Evolutionary conservation across 2,797 vertebrate genomes (phyloP).

Genomic region (Crotalus adamanteus): DNA sequence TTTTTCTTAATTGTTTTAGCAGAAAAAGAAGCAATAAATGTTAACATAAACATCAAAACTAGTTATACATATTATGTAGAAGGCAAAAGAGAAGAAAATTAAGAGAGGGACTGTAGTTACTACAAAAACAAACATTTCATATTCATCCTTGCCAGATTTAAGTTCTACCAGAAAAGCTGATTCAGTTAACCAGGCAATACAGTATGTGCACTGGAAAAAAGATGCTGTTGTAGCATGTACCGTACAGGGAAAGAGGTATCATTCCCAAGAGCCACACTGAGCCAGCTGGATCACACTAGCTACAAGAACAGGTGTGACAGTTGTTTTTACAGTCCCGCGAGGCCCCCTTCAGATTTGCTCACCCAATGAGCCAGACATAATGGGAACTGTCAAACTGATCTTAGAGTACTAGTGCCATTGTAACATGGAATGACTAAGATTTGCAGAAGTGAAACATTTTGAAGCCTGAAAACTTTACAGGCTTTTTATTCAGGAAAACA

Average conservation of each 20-base stretch:
- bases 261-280: background rate
- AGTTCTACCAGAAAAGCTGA: background rate
- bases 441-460: background rate
- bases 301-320: conserved; percentile 9
- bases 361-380: conserved; percentile 5
- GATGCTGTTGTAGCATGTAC: background rate
- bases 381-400: background rate
- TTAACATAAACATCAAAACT: conserved; percentile 19
- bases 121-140: conserved; percentile 26
- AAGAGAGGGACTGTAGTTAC: conserved; percentile 46
- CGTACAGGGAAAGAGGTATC: background rate
- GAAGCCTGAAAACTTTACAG: background rate
- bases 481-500: background rate
- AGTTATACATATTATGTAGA: background rate
- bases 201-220: background rate
- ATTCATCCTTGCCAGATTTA: background rate
- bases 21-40: background rate
- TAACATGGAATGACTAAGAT: background rate
- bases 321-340: background rate
- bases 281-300: conserved; percentile 8
- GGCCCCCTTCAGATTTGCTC: conserved; percentile 9
- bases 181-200: background rate
- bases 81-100: conserved; percentile 16
- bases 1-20: background rate
- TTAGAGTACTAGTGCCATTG: background rate